Base-by-base conservation (phyloP, 23 tunicate species). In the Clavelina lepadiformis region DNA sequence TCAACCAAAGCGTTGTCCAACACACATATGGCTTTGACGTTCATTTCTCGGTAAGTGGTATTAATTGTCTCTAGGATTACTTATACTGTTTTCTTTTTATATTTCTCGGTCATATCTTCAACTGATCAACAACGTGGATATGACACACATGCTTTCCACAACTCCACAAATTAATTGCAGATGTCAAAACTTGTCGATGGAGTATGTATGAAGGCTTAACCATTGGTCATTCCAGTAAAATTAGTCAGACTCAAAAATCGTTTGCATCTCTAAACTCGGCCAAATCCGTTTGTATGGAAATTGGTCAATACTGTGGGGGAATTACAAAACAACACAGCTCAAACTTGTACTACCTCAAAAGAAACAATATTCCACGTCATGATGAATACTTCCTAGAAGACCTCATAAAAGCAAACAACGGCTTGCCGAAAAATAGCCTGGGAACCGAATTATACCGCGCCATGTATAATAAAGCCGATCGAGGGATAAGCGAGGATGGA, bases 11-110 rank as follows among this genome's bases (percentile, higher is more conserved):
- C 0, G 23, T 6, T n/a, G 56, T 0, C 5, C 58, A 56, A 15
- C 81, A 83, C 63, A 58, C 46, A 4, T 83, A 75, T 63, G 41
- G 76, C 30, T 74, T 83, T 36, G 77, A 75, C 36, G 73, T 74
- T 22, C 77, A 75, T 27, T 83, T 75, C 68, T 11, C 75, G 28
- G 91, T 83, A 59, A 83, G 91, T 83, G 0, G 2, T 19, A 24
- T 26, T 2, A 23, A 11, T 11, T 41, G 11, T 11, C 15, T 41
- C 15, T 41, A 8, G 11, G 49, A 8, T 41, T 8, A 41, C 49
- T 41, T n/a, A n/a, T n/a, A 41, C 49, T 41, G 11, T 11, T 41
- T 8, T 15, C 49, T 41, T 41, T 41, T 41, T 58, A 58, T 3
- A 27, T 58, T 31, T 51, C 31, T 64, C 30, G 8, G 31, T 23